A percentile compares a stretch with the other conserved stretches of the same genome.
phyloP scores from a whole-genome alignment of 2,888 invertebrate species.

The Ernsta delagoae region DNA sequence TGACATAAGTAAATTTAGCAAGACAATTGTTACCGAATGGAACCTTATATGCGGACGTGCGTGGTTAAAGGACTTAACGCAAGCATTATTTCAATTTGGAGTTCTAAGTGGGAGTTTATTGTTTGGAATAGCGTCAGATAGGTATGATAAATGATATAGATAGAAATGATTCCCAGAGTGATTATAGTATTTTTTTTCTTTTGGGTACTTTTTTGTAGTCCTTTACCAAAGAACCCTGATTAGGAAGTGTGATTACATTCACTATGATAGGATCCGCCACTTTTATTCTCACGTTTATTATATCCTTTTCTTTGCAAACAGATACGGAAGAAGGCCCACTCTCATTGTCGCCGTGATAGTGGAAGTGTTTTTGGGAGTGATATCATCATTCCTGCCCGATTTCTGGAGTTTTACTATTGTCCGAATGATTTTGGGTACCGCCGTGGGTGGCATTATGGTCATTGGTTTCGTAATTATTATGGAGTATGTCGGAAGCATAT shows the following conservation, averaged over 20 bases:
- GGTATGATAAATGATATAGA: slow-evolving; percentile 72
- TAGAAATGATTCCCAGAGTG: too few relatives aligned
- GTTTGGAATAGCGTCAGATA: slow-evolving; percentile 90
- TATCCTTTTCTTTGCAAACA: slow-evolving; percentile 53
- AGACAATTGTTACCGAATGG: slow-evolving; percentile 90
- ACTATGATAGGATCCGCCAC: too few relatives aligned
- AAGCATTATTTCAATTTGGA: slow-evolving; percentile 90
- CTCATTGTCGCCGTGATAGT: slow-evolving; percentile 88
- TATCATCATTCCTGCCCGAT: slow-evolving; percentile 88
- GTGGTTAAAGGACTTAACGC: slow-evolving; percentile 88
- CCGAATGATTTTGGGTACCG: slow-evolving; percentile 88
- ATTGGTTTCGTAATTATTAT: slow-evolving; percentile 82
- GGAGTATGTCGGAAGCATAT: slow-evolving; percentile 86
- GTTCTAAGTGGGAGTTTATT: slow-evolving; percentile 88
- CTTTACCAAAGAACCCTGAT: too few relatives aligned
- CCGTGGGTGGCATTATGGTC: slow-evolving; percentile 92
- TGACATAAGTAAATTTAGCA: slow-evolving; percentile 86
- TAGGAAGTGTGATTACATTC: too few relatives aligned
- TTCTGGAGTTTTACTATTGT: slow-evolving; percentile 86
- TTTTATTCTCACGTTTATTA: too few relatives aligned
- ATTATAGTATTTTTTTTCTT: too few relatives aligned
- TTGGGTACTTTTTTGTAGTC: too few relatives aligned
- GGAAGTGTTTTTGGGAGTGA: slow-evolving; percentile 88
- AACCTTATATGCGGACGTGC: slow-evolving; percentile 87
- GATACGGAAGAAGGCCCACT: slow-evolving; percentile 90